A percentile compares a stretch with the other conserved stretches of the same genome.
These are phyloP conservation scores for Toxotes lorentzi DNA, from an alignment of 2,797 vertebrate species.

Conservation along the genomic window DNA sequence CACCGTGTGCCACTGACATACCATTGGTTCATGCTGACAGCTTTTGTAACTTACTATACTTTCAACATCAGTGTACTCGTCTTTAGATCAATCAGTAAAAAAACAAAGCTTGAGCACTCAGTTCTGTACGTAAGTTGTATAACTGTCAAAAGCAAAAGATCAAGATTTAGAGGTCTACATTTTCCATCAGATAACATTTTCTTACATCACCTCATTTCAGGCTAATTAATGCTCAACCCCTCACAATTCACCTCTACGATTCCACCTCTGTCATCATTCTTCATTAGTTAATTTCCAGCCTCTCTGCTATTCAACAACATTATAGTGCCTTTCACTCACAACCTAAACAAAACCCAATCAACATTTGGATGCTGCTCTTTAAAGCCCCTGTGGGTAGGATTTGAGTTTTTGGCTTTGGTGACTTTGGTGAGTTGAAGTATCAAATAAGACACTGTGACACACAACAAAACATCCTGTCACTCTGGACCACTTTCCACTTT, in stretches of 20 bases:
- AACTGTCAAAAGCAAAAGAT: neutral
- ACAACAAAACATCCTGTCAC: neutral
- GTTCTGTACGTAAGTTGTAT: neutral
- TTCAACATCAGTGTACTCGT: too few species aligned
- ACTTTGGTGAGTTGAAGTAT: neutral
- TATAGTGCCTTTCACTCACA: neutral
- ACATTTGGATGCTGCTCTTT: too few species aligned
- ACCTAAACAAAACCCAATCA: neutral
- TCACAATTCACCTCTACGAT: neutral
- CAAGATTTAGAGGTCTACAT: neutral
- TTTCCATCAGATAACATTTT: neutral
- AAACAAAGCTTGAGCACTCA: neutral
- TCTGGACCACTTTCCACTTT: neutral
- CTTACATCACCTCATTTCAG: neutral
- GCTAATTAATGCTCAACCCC: neutral
- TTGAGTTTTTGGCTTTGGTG: neutral
- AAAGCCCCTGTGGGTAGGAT: neutral
- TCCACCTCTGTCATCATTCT: neutral
- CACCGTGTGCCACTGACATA: neutral
- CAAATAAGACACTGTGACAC: neutral
- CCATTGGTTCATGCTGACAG: neutral
- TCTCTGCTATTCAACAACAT: neutral
- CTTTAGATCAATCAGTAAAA: neutral
- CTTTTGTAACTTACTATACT: neutral
- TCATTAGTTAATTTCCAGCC: neutral